phyloP scores from a whole-genome alignment of 1,140 invertebrate genomes.

The Brevipalpus yothersi region DNA sequence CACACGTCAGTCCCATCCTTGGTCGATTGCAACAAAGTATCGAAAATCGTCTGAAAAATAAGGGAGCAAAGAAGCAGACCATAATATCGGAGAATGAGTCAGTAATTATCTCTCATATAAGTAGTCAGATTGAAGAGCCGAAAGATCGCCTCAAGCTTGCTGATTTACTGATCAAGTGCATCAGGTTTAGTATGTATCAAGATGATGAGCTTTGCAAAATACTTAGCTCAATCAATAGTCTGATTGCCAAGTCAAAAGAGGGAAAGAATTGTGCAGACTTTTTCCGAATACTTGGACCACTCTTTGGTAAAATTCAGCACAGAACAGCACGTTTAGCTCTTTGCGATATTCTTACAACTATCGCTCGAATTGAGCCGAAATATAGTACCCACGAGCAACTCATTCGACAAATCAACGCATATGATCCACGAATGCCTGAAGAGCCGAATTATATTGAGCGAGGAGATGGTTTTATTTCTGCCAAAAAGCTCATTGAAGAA shows the following conservation, averaged over 20 bases:
- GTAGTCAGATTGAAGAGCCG: constrained; percentile 35
- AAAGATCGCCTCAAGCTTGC: background rate
- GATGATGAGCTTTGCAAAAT: background rate
- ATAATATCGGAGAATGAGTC: constrained; percentile 35
- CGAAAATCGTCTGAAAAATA: constrained; percentile 12
- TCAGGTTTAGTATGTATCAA: background rate
- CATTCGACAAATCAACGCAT: constrained; percentile 50
- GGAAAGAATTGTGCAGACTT: background rate
- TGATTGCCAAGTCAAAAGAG: background rate
- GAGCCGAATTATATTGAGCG: constrained; percentile 69
- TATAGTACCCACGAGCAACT: constrained; percentile 22
- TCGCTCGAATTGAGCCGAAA: constrained; percentile 17
- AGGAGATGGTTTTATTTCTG: constrained; percentile 29
- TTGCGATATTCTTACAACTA: constrained; percentile 16
- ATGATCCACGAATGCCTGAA: constrained; percentile 55
- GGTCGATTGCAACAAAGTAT: constrained; percentile 35
- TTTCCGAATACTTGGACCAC: background rate
- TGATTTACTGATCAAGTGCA: background rate
- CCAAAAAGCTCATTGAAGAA: constrained; percentile 35
- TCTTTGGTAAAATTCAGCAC: constrained; percentile 14
- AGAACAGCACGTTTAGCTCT: constrained; percentile 9
- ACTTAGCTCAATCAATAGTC: background rate
- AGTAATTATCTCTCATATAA: constrained; percentile 47
- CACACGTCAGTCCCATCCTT: constrained; percentile 43
- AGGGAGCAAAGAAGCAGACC: background rate